A percentile compares a stretch with the other conserved stretches of the same genome.
phyloP scores from a whole-genome alignment of 2,888 invertebrate species.

The Platycnemis pennipes region DNA sequence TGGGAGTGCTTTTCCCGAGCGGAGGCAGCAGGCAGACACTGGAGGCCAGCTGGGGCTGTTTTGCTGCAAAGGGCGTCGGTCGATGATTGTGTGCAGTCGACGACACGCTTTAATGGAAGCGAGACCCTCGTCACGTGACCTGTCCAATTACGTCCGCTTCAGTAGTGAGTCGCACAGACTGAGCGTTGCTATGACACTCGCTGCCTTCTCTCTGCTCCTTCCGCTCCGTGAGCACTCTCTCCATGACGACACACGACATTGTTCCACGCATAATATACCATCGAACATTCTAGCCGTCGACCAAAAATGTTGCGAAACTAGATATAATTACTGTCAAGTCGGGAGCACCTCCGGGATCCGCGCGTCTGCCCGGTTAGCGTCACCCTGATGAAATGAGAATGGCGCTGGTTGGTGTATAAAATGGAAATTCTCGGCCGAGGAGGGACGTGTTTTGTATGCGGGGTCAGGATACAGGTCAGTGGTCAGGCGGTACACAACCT shows the following conservation, averaged over 20 bases:
- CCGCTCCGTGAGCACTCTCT: constrained; percentile 38
- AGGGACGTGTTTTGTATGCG: constrained; percentile 17
- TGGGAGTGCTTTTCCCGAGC: not conserved
- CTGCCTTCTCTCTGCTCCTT: constrained; percentile 38
- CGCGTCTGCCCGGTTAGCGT: not conserved
- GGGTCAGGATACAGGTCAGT: constrained; percentile 19
- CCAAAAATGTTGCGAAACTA: constrained; percentile 56
- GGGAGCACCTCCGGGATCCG: not conserved
- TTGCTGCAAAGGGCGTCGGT: constrained; percentile 59
- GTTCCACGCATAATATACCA: constrained; percentile 58
- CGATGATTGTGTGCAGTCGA: constrained; percentile 68
- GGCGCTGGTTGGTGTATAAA: not conserved
- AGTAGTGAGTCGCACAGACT: constrained; percentile 65
- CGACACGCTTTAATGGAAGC: constrained; percentile 67
- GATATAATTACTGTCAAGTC: constrained; percentile 48
- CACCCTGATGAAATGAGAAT: constrained; percentile 15
- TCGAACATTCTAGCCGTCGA: constrained; percentile 26
- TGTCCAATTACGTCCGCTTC: constrained; percentile 68
- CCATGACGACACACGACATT: constrained; percentile 56
- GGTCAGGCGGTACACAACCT: not conserved
- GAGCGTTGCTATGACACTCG: constrained; percentile 65
- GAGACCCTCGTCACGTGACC: constrained; percentile 68
- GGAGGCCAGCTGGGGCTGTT: constrained; percentile 61
- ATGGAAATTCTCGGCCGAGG: not conserved
- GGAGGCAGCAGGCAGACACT: not conserved